These are phyloP conservation scores for Hydrolagus colliei DNA, from an alignment of 2,797 vertebrate genomes.

Conservation along the genomic window DNA sequence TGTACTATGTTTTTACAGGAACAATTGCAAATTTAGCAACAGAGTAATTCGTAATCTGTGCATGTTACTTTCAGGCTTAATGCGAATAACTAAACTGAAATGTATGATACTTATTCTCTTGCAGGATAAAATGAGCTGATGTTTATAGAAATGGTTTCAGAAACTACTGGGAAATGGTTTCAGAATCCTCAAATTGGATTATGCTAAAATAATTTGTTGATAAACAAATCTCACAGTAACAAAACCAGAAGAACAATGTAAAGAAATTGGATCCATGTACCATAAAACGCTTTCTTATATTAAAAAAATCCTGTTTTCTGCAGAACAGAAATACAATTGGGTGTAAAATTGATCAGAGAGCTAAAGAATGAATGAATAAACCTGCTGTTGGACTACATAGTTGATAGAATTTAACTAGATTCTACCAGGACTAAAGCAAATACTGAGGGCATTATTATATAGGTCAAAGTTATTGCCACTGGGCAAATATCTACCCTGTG, in stretches of 20 bases:
- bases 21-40: background rate
- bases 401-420: background rate
- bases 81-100: background rate
- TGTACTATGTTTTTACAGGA: background rate
- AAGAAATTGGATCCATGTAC: background rate
- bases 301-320: too few species aligned
- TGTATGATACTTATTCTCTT: slow-evolving; percentile 1
- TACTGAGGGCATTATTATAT: background rate
- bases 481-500: background rate
- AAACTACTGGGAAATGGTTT: background rate
- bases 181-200: background rate
- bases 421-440: too few species aligned
- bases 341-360: background rate
- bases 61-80: background rate
- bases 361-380: background rate
- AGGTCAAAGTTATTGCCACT: background rate
- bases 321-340: background rate
- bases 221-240: background rate
- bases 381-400: background rate
- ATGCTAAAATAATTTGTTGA: background rate
- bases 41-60: background rate
- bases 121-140: background rate
- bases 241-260: background rate
- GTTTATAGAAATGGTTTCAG: background rate
- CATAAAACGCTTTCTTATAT: background rate